phyloP scores from a whole-genome alignment of 2,888 invertebrate species.

The Nephrotoma guestfalica region DNA sequence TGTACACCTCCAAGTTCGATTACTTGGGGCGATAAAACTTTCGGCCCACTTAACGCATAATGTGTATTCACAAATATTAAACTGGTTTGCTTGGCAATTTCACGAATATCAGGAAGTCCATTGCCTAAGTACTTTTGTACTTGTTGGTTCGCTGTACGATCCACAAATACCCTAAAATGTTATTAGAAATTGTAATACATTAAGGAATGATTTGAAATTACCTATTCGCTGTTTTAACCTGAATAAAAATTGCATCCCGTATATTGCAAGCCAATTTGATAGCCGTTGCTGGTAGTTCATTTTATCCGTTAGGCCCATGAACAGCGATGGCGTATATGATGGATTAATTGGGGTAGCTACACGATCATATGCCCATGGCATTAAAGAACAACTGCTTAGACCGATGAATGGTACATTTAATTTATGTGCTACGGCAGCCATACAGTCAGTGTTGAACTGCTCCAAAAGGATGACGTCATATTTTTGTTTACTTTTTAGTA shows the following conservation, averaged over 20 bases:
- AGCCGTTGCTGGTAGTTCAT: constrained; percentile 33
- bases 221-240: not conserved
- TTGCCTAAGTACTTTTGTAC: constrained; percentile 30
- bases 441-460: constrained; percentile 58
- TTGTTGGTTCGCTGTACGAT: constrained; percentile 20
- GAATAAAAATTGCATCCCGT: constrained; percentile 18
- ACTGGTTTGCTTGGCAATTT: constrained; percentile 24
- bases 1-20: constrained; percentile 35
- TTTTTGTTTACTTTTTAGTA: constrained; percentile 31
- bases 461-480: constrained; percentile 56
- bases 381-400: constrained; percentile 39
- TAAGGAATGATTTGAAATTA: not conserved
- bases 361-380: constrained; percentile 46
- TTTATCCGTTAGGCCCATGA: not conserved
- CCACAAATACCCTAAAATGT: not conserved
- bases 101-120: constrained; percentile 33
- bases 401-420: constrained; percentile 45
- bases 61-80: constrained; percentile 31
- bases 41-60: constrained; percentile 28
- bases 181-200: not conserved
- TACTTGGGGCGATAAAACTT: constrained; percentile 25
- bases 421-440: constrained; percentile 47
- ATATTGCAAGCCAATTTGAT: constrained; percentile 31
- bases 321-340: constrained; percentile 38
- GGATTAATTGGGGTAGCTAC: constrained; percentile 39